Conservation (phyloP, 2,113 vertebrate genomes). For the Spheniscus mendiculus region DNA sequence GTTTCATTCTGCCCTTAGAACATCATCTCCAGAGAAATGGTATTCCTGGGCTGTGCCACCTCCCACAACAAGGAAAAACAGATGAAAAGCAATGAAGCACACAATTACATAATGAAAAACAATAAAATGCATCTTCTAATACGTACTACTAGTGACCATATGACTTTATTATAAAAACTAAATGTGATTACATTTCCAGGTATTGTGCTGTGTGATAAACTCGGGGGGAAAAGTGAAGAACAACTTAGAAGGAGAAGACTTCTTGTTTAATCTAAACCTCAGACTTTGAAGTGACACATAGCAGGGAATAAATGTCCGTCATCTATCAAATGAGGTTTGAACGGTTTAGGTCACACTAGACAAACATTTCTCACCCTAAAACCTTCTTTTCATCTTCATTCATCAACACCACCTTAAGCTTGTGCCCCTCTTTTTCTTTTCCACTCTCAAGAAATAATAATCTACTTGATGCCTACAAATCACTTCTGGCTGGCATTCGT, state of each 20-base stretch:
- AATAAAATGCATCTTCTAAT: conserved; percentile 71
- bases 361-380: conserved; percentile 53
- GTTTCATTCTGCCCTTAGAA: not conserved
- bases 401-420: conserved; percentile 52
- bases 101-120: conserved; percentile 78
- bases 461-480: conserved; percentile 60
- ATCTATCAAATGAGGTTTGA: conserved; percentile 59
- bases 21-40: conserved; percentile 17
- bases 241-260: conserved; percentile 22
- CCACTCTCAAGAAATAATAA: conserved; percentile 47
- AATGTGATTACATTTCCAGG: conserved; percentile 64
- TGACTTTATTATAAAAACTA: conserved; percentile 72
- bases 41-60: conserved; percentile 36
- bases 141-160: conserved; percentile 63
- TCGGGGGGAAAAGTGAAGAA: conserved; percentile 9
- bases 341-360: conserved; percentile 40
- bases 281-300: conserved; percentile 46
- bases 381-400: conserved; percentile 55
- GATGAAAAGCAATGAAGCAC: conserved; percentile 74
- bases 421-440: conserved; percentile 8
- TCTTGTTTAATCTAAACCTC: conserved; percentile 39
- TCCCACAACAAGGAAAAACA: conserved; percentile 64
- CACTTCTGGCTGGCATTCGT: conserved; percentile 29
- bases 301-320: conserved; percentile 52
- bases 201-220: conserved; percentile 55